phyloP scores from a whole-genome alignment of 1,140 invertebrate species.

The Drosophila prosaltans region DNA sequence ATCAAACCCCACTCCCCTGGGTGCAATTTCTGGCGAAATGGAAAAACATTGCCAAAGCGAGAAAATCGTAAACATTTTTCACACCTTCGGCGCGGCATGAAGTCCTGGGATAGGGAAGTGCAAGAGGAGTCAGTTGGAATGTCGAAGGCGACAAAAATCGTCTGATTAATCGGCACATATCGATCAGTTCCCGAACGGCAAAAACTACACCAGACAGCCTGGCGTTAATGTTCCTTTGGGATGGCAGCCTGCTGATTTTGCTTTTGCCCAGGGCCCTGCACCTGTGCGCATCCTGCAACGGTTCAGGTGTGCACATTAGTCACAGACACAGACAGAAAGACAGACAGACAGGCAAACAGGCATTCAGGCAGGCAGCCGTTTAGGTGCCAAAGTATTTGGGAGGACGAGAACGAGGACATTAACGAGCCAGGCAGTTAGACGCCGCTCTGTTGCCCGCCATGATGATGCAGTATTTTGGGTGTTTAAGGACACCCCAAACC shows the following conservation, averaged over 20 bases:
- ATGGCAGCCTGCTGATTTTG: conserved; percentile 33
- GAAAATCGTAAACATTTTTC: conserved; percentile 70
- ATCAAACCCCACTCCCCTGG: conserved; percentile 48
- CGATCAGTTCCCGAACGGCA: conserved; percentile 57
- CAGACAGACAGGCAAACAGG: conserved; percentile 12
- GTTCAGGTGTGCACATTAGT: conserved; percentile 78
- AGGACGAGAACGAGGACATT: conserved; percentile 64
- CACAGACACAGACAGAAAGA: conserved; percentile 53
- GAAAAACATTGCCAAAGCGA: background rate
- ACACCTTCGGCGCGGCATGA: conserved; percentile 67
- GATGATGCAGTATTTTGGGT: conserved; percentile 61
- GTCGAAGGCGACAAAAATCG: conserved; percentile 56
- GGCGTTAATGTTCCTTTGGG: conserved; percentile 63
- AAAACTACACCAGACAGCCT: conserved; percentile 59
- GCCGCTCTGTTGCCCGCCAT: conserved; percentile 42
- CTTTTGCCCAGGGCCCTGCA: conserved; percentile 37
- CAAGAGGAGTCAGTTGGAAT: background rate
- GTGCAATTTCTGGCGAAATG: conserved; percentile 62
- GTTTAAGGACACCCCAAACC: conserved; percentile 18
- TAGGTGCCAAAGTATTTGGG: conserved; percentile 18
- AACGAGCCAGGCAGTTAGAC: conserved; percentile 80
- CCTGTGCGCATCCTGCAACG: conserved; percentile 76
- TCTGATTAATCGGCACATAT: conserved; percentile 77
- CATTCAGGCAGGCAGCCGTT: conserved; percentile 52
- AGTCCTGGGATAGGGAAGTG: conserved; percentile 33